Evolutionary conservation across 2,113 vertebrate genomes (phyloP), one percentile per base, ranked within the genome.

Genomic region (Hylia prasina): DNA sequence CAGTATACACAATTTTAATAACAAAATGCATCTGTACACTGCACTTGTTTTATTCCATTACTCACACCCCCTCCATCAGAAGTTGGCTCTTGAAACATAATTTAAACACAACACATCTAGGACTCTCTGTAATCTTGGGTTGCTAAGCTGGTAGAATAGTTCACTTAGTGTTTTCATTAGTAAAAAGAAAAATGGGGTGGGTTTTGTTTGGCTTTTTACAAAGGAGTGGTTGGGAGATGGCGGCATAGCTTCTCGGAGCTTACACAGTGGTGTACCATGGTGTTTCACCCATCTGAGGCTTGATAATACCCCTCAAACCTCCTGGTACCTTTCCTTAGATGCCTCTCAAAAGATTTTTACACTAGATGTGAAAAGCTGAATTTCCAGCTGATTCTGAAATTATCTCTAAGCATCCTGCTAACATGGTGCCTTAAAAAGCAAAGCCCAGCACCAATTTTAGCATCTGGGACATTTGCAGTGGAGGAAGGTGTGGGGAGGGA

Each of bases 1-100:
- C 90, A 97, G 85, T 98, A 98, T 98, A 96, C 97, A 98, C 96
- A 97, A 63, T 98, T 98, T 98, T 98, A 98, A 98, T 98, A 97
- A 96, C 97, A 98, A 98, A 98, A 97, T 85, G 92, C 96, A 95
- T 93, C 97, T 98, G 96, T 98, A 98, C 98, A 98, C 97, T 98
- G 94, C 87, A 93, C 96, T 98, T 97, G 57, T 95, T 97, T 96
- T 89, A 94, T 68, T 87, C 90, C 84, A 79, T 93, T 56, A 72
- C 93, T 96, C 97, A 93, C 78, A 96, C 83, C 91, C 90, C 90
- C 91, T 94, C 87, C 95, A 83, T 68, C 95, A 95, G 72, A 96
- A 94, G 69, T 58, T 96, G 97, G 95, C 96, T 98, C 95, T 97
- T 95, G 31, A 87, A 96, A 96, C 76, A 90, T 80, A 81, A 94